These are phyloP conservation scores for Tachina grossa DNA, from an alignment of 2,888 invertebrate species.

Conservation along the genomic window DNA sequence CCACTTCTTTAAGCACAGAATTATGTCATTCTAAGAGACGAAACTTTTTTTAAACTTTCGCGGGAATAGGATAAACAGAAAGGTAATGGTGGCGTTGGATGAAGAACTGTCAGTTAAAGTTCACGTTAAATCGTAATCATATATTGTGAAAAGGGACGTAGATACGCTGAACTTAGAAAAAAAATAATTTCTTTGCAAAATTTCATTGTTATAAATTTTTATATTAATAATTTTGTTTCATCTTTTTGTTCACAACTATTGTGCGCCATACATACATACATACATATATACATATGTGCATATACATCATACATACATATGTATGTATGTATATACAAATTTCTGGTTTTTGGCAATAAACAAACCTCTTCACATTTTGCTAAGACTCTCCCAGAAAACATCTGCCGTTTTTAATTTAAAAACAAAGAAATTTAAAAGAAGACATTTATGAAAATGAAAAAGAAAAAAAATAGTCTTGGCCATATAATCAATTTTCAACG, in stretches of 20 bases:
- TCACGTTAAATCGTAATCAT: no score
- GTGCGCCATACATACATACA: no score
- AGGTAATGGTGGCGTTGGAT: no score
- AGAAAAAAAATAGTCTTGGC: not conserved
- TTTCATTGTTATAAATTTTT: not conserved
- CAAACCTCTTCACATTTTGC: conserved; percentile 2
- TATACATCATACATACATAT: no score
- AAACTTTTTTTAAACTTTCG: no score
- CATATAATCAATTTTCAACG: conserved; percentile 8
- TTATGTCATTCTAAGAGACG: no score
- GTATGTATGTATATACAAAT: not conserved
- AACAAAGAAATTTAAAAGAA: conserved; percentile 7
- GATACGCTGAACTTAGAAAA: no score
- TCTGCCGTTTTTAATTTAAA: conserved; percentile 43
- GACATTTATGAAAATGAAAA: conserved; percentile 13
- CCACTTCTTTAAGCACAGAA: no score
- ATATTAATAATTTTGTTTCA: not conserved
- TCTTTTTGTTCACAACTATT: no score
- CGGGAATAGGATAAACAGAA: no score
- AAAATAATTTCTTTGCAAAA: not conserved
- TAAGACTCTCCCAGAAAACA: conserved; percentile 20
- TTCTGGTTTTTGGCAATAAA: conserved; percentile 19
- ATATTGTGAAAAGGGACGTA: no score
- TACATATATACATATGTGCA: not conserved
- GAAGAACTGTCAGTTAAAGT: no score